Base-by-base conservation (phyloP, 1,140 invertebrate genomes). In the Physella acuta region DNA sequence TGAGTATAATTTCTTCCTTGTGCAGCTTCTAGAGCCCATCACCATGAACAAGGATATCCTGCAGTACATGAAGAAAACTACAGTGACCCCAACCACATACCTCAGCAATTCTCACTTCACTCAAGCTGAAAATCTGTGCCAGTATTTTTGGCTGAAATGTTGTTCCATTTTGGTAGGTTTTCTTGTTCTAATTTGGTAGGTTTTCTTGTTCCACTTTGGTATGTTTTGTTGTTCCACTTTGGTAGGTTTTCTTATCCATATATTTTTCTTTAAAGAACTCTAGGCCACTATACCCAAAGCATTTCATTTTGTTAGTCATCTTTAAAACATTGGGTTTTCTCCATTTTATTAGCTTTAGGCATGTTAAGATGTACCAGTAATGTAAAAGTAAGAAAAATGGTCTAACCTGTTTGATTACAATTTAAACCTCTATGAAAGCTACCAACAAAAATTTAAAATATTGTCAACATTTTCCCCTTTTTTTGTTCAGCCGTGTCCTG, bases 61-160 rank as follows among this genome's bases (percentile, higher is more conserved):
- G 34, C 4, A 36, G 53, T 67, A 67, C 33, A 55, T 67, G 64
- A 53, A 52, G 24, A 67, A 67, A 26, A 56, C 53, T 1, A 34
- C 30, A 14, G 26, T n/a, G 8, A n/a, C 26, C 16, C 28, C n/a
- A 2, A 67, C 34, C 14, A 55, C 51, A 34, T 1, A 36, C 14
- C 28, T 56, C 30, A 28, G 31, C 0, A 37, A 20, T 8, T 52
- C 64, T 2, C 28, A 37, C 51, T 56, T 55, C 20, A 67, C 64
- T 28, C 17, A 39, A 26, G 33, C 5, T 20, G 64, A 67, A 28
- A 56, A 67, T 30, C 31, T 67, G 8, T 30, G 55, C 26, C 64
- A 67, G 2, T 67, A 55, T 53, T 39, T n/a, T 28, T 67, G 64
- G 64, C 34, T 67, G 64, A 67, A 67, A 31, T 55, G 51, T 36